Percentiles rank a stretch among this genome's conserved stretches.
Evolutionary conservation across 2,888 invertebrate genomes (phyloP).

Genomic region (Tetropium fuscum): DNA sequence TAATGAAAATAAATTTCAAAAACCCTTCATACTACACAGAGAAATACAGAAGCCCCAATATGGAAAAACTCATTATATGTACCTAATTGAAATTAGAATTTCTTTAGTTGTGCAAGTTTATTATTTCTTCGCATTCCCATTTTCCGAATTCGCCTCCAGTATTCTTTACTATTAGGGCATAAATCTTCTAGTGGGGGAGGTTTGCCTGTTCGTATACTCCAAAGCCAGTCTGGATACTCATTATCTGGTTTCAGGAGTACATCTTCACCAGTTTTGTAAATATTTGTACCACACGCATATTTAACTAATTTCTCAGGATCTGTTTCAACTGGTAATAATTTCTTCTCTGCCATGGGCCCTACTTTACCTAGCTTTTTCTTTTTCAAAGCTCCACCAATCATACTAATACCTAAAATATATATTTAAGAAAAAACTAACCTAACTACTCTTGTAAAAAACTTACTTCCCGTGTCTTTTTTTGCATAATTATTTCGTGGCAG

Average conservation of each 20-base stretch:
- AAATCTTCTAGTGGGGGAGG: slow-evolving; percentile 78
- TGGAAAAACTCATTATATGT: too few species aligned
- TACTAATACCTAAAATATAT: slow-evolving; percentile 58
- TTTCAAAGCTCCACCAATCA: slow-evolving; percentile 66
- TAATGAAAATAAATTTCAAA: too few species aligned
- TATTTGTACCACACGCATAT: slow-evolving; percentile 89
- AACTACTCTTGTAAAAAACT: too few species aligned
- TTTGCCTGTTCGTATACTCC: slow-evolving; percentile 77
- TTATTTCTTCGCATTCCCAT: slow-evolving; percentile 75
- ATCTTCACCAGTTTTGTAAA: slow-evolving; percentile 83
- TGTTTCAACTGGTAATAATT: slow-evolving; percentile 84
- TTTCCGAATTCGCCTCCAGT: slow-evolving; percentile 83
- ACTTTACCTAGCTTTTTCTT: slow-evolving; percentile 75
- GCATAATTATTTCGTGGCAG: slow-evolving; percentile 54
- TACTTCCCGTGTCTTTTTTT: slow-evolving; percentile 55
- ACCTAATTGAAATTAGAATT: slow-evolving; percentile 70
- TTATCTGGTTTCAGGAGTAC: slow-evolving; percentile 79
- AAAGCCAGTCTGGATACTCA: slow-evolving; percentile 95
- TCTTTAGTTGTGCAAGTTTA: slow-evolving; percentile 71
- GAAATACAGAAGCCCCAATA: too few species aligned
- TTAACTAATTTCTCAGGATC: slow-evolving; percentile 82
- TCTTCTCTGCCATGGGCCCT: slow-evolving; percentile 76
- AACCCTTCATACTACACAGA: too few species aligned
- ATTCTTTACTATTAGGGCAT: slow-evolving; percentile 82
- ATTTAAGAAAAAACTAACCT: slow-evolving; percentile 2